Percentiles rank a stretch among this genome's conserved stretches.
These are phyloP conservation scores for Gnathonemus echidnorhynchus DNA, from an alignment of 2,113 vertebrate genomes.

Conservation along the genomic window DNA sequence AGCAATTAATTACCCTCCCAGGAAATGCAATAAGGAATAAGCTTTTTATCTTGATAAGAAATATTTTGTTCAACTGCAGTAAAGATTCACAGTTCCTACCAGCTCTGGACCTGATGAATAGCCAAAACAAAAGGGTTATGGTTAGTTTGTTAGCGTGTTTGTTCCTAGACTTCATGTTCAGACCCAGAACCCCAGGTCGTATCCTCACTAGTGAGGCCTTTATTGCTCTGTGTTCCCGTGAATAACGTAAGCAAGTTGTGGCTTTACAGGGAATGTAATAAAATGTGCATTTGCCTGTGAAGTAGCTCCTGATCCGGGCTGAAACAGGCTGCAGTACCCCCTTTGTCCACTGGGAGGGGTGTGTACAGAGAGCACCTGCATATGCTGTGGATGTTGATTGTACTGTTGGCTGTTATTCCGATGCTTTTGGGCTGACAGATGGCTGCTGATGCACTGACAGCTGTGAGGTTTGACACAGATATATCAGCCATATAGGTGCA, in stretches of 20 bases:
- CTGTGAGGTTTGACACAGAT: neutral
- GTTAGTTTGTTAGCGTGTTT: neutral
- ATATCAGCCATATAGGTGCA: neutral
- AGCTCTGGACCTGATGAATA: neutral
- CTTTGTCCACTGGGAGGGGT: neutral
- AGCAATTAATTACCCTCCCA: neutral
- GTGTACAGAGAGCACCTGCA: neutral
- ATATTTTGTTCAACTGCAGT: neutral
- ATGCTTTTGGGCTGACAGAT: neutral
- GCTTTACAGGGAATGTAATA: neutral
- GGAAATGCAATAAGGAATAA: neutral
- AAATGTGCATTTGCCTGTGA: neutral
- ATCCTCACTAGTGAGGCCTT: neutral
- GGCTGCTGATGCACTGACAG: neutral
- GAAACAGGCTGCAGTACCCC: neutral
- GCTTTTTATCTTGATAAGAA: neutral
- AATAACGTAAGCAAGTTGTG: neutral
- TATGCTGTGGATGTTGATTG: neutral
- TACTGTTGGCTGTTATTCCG: neutral
- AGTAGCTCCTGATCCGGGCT: neutral
- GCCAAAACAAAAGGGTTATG: neutral
- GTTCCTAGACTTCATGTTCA: neutral
- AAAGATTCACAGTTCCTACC: neutral
- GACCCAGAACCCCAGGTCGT: neutral
- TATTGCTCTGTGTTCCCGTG: neutral